Percentiles rank a stretch among this genome's conserved stretches.
These are phyloP conservation scores for Xiphorhynchus erythropygius DNA, from an alignment of 2,797 vertebrate species.

Conservation along the genomic window DNA sequence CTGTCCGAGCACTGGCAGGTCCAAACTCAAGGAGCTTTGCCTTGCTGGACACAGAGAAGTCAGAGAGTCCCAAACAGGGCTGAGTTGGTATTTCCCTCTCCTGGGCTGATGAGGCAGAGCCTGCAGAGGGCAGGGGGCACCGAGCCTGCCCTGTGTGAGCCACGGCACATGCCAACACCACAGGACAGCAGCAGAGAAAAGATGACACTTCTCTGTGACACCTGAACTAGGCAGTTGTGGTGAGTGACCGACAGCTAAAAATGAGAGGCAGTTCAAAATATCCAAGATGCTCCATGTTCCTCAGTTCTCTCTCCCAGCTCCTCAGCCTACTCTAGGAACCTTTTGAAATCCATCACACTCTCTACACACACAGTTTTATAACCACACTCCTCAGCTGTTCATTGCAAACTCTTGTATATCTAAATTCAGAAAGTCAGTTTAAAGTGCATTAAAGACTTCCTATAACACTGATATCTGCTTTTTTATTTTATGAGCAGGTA, in stretches of 20 bases:
- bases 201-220: background rate
- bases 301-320: background rate
- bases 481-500: background rate
- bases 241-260: background rate
- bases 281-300: background rate
- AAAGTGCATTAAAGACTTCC: background rate
- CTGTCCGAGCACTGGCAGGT: background rate
- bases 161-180: background rate
- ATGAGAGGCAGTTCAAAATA: background rate
- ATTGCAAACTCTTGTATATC: background rate
- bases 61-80: background rate
- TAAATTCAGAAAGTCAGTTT: background rate
- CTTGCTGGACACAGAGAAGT: background rate
- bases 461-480: background rate
- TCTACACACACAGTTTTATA: background rate
- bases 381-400: background rate
- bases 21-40: background rate
- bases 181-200: background rate
- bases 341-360: background rate
- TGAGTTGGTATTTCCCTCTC: background rate
- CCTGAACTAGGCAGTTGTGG: background rate
- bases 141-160: background rate
- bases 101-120: rapidly evolving
- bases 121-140: background rate
- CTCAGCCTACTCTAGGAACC: background rate